phyloP scores from a whole-genome alignment of 2,888 invertebrate genomes.

The Chelonus formosanus region DNA sequence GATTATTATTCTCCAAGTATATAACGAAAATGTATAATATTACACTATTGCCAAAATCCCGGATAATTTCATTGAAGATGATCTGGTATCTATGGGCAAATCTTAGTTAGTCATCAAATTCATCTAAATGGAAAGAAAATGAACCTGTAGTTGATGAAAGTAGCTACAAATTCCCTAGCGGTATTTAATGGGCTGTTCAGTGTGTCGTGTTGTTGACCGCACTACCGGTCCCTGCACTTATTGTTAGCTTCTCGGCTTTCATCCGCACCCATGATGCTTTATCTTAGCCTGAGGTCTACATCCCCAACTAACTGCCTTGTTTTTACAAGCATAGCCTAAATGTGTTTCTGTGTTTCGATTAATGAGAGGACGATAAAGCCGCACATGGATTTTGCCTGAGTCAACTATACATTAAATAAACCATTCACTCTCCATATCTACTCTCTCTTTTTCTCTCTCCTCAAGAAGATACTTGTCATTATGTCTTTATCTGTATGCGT shows the following conservation, averaged over 20 bases:
- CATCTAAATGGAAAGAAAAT: slow-evolving; percentile 18
- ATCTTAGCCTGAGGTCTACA: slow-evolving; percentile 36
- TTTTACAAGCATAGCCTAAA: slow-evolving; percentile 49
- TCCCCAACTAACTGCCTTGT: slow-evolving; percentile 37
- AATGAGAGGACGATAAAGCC: slow-evolving; percentile 49
- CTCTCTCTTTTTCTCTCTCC: too few species aligned
- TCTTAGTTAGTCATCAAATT: slow-evolving; percentile 6
- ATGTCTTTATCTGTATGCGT: too few species aligned
- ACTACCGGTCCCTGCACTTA: slow-evolving; percentile 20
- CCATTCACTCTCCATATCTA: slow-evolving; percentile 6
- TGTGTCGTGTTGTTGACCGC: slow-evolving; percentile 17
- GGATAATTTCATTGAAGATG: slow-evolving; percentile 10
- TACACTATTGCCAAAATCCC: slow-evolving; percentile 5
- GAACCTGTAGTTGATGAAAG: slow-evolving; percentile 14
- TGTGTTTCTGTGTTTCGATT: slow-evolving; percentile 52
- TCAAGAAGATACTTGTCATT: too few species aligned
- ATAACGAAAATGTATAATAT: slow-evolving; percentile 10
- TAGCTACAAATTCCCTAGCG: slow-evolving; percentile 19
- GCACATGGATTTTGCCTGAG: slow-evolving; percentile 26
- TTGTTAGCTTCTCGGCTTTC: slow-evolving; percentile 18
- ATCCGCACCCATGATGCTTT: slow-evolving; percentile 35
- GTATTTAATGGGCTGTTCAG: slow-evolving; percentile 25
- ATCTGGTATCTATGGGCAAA: background rate
- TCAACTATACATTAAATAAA: slow-evolving; percentile 15
- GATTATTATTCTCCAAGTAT: slow-evolving; percentile 17